Base-by-base conservation (phyloP, 1,140 invertebrate genomes). In the Sweltsa coloradensis region DNA sequence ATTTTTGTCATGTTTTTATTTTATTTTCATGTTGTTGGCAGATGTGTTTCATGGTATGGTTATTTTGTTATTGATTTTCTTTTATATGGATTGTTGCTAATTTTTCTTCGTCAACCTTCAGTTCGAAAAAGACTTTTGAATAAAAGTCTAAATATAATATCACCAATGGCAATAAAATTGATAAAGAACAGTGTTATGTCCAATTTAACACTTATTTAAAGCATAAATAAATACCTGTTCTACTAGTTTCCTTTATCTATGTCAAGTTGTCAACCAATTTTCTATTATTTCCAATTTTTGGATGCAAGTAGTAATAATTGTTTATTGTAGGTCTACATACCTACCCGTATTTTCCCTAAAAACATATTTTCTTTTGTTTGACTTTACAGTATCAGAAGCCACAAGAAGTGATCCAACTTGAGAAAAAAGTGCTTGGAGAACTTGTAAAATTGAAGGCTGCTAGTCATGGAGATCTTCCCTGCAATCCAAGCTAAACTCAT, bases 351-450 rank as follows among this genome's bases (percentile, higher is more conserved):
- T 7, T 39, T 11, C 9, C 9, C 14, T 39, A 3, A 16, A 45
- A 19, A 34, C 14, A 1, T 2, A 16, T 56, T 31, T 50, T 52
- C 53, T 53, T 51, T 55, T 58, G 53, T 76, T 77, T 53, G n/a
- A n/a, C n/a, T n/a, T n/a, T n/a, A n/a, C 63, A 83, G 73, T 86
- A 85, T 56, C 78, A 79, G 53, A 88, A 88, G 58, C 83, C 83
- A 5, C 66, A 69, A 41, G 68, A 73, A 53, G 61, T 86, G 0
- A 49, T 83, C 14, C 71, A 83, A 21, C 66, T 85, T 64, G 84
- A 88, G 51, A 79, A 76, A 31, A 69, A 72, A 37, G 54, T 79
- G 13, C 55, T 74, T 13, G 51, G 71, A 26, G 60, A 73, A 54
- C 53, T 79, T 9, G 69, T 70, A 19, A 55, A 72, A 51, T 52